phyloP scores from a whole-genome alignment of 1,140 invertebrate species.

The Orchestia grillus region DNA sequence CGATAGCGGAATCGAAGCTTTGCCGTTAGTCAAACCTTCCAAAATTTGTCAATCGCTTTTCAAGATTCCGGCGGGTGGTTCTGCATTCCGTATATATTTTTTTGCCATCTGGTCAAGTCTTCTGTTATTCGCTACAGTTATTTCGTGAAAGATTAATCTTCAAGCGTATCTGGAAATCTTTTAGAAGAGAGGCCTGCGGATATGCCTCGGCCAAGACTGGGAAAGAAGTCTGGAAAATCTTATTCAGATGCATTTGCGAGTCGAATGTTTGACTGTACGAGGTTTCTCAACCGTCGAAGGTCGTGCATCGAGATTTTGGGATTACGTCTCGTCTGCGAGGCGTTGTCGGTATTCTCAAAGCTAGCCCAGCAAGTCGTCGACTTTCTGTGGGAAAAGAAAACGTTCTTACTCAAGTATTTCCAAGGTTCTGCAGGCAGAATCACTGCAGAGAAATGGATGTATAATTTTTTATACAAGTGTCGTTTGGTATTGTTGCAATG shows the following conservation, averaged over 20 bases:
- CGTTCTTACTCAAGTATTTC: conserved; percentile 9
- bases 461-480: conserved; percentile 48
- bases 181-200: neutral
- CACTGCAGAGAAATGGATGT: conserved; percentile 46
- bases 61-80: neutral
- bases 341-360: neutral
- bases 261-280: neutral
- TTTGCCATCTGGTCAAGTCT: neutral
- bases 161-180: neutral
- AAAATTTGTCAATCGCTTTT: neutral
- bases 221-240: neutral
- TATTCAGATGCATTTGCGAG: neutral
- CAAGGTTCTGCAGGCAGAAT: conserved; percentile 50
- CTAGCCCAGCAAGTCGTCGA: neutral
- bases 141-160: neutral
- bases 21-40: conserved; percentile 22
- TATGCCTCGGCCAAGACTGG: neutral
- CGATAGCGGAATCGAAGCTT: neutral
- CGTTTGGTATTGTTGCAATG: neutral
- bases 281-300: neutral
- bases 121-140: neutral
- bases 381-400: neutral
- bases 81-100: neutral
- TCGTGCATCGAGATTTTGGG: conserved; percentile 2
- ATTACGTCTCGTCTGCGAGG: neutral